Base-by-base conservation (phyloP, 2,888 invertebrate species). In the Harpalus rubripes region DNA sequence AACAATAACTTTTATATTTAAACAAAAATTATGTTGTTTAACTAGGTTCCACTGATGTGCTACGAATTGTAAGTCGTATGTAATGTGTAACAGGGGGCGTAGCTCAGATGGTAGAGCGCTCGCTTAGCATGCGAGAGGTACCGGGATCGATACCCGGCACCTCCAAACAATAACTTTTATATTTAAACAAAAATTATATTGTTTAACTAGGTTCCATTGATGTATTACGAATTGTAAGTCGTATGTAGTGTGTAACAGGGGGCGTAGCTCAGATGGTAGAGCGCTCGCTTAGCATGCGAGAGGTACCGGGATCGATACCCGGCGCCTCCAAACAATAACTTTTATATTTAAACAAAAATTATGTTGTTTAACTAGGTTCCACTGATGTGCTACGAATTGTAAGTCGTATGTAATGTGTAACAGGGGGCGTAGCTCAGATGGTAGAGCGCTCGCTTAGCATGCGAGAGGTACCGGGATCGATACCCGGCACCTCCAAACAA, bases 401-500 rank as follows among this genome's bases (percentile, higher is more conserved):
- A 22, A 22, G 22, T 22, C 3, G 22, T 22, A 22, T 1, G 22
- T 22, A 22, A 22, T 22, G 3, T 22, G 22, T 61, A 61, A 44
- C 32, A 32, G 83, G 87, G 89, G 89, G 89, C 89, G 92, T 92
- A 92, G 92, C 92, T 92, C 92, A 92, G 91, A 92, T 92, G 92
- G 92, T 92, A 92, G 92, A 92, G 92, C 92, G 92, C 92, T 92
- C 92, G 92, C 91, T 92, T 92, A 92, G 92, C 92, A 92, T 92
- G 92, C 91, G 92, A 92, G 92, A 92, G 92, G 92, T 92, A 92
- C 92, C 91, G 92, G 92, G 92, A 92, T 92, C 92, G 92, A 92
- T 92, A 87, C 90, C 90, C 90, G 90, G 90, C 90, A 90, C 90
- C 90, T 90, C 90, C 90, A 90, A n/a, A n/a, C n/a, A n/a, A 86